Evolutionary conservation across 2,888 invertebrate genomes (phyloP).

Genomic region (Scotopteryx bipunctaria): DNA sequence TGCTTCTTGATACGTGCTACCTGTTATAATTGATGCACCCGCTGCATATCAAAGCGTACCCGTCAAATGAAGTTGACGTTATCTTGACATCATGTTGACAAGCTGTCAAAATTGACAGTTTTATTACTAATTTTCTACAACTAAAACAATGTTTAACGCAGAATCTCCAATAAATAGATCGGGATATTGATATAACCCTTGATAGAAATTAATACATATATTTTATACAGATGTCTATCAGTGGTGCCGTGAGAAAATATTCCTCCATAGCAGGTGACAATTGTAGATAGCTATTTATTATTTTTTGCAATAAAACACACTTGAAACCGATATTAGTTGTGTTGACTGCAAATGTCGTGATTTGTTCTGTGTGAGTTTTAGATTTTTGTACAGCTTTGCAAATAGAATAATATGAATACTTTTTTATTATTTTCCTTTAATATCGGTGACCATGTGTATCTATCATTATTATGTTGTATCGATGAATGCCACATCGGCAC

Average conservation of each 20-base stretch:
- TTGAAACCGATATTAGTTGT: conserved; percentile 27
- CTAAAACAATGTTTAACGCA: conserved; percentile 4
- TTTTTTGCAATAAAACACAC: conserved; percentile 39
- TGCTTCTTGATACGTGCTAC: conserved; percentile 3
- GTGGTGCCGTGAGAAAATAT: conserved; percentile 34
- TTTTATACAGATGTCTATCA: conserved; percentile 22
- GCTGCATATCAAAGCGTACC: conserved; percentile 15
- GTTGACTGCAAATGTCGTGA: conserved; percentile 25
- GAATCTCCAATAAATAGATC: not conserved
- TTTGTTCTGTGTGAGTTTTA: conserved; percentile 30
- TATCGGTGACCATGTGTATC: too few relatives aligned
- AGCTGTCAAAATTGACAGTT: conserved; percentile 30
- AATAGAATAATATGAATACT: conserved; percentile 19
- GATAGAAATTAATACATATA: conserved; percentile 16
- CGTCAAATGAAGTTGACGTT: conserved; percentile 32
- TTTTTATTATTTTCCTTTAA: not conserved
- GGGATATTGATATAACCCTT: not conserved
- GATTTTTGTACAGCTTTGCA: conserved; percentile 29
- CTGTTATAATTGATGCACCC: not conserved
- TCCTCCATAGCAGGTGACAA: conserved; percentile 31
- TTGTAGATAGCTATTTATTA: conserved; percentile 39
- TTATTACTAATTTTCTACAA: conserved; percentile 25
- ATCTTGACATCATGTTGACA: conserved; percentile 39
- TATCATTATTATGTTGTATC: conserved; percentile 1
- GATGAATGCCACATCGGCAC: conserved; percentile 12